A percentile compares a stretch with the other conserved stretches of the same genome.
These are phyloP conservation scores for Cheiracanthium punctorium DNA, from an alignment of 2,888 invertebrate species.

Conservation along the genomic window DNA sequence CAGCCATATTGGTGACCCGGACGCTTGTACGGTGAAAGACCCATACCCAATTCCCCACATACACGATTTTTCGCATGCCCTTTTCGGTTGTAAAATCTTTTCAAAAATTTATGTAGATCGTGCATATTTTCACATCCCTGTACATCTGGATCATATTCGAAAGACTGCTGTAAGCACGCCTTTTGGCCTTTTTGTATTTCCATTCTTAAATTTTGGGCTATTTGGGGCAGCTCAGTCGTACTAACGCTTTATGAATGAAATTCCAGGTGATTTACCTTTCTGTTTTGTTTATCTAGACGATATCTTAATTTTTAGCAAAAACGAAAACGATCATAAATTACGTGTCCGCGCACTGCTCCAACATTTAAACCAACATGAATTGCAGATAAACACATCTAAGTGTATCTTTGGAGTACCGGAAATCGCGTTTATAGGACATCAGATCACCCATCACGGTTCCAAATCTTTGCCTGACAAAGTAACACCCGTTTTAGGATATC, in stretches of 20 bases:
- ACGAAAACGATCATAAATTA: background rate
- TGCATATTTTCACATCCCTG: background rate
- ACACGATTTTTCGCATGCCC: background rate
- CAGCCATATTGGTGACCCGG: too few species aligned
- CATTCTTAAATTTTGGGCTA: background rate
- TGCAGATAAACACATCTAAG: background rate
- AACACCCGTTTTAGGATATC: background rate
- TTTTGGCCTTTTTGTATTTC: background rate
- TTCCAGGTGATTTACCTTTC: background rate
- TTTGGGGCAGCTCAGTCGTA: background rate
- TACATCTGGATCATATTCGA: background rate
- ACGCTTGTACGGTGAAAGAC: background rate
- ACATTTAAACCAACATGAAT: background rate
- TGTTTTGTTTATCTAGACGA: background rate
- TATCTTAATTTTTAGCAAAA: background rate
- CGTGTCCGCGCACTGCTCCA: background rate
- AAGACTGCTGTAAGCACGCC: background rate
- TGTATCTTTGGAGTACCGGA: background rate
- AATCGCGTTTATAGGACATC: background rate
- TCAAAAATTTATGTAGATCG: background rate
- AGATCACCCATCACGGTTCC: background rate
- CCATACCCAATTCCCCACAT: background rate
- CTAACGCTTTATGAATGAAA: background rate
- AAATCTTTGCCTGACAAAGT: background rate
- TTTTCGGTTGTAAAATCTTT: background rate